Evolutionary conservation across 2,797 vertebrate species (phyloP).

Genomic region (Lacerta bilineata): DNA sequence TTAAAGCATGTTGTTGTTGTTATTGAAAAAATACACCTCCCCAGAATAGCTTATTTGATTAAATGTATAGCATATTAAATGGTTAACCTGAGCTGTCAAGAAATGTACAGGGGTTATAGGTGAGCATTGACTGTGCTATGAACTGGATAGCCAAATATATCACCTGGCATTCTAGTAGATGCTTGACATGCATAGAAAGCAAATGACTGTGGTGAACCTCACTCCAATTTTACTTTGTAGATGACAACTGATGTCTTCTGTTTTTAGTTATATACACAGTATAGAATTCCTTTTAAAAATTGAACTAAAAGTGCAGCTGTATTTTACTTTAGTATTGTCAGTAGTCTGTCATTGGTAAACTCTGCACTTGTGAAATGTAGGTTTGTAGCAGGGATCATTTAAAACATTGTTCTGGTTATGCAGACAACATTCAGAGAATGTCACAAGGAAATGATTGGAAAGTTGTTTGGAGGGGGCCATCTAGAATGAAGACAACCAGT

Average conservation of each 20-base stretch:
- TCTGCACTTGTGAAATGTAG: not conserved
- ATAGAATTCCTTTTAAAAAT: not conserved
- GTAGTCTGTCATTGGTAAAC: slow-evolving; percentile 9
- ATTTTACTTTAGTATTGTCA: slow-evolving; percentile 28
- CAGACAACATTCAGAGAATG: not conserved
- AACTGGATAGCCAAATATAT: not conserved
- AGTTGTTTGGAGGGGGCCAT: not conserved
- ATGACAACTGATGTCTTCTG: not conserved
- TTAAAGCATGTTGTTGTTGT: not conserved
- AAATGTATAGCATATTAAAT: slow-evolving; percentile 7
- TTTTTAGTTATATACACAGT: slow-evolving; percentile 13
- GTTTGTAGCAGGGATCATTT: not conserved
- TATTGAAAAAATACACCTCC: too few relatives aligned
- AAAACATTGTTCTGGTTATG: not conserved
- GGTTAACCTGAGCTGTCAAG: not conserved
- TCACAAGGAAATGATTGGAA: not conserved
- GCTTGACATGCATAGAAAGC: not conserved
- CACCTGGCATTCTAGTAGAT: not conserved
- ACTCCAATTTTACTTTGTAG: not conserved
- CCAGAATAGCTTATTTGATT: not conserved
- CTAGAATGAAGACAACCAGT: not conserved
- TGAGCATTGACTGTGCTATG: not conserved
- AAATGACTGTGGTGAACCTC: accelerated
- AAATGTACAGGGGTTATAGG: too few relatives aligned
- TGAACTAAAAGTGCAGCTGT: slow-evolving; percentile 2